Conservation (phyloP, 2,888 invertebrate genomes). For the Chrysolina americana region DNA sequence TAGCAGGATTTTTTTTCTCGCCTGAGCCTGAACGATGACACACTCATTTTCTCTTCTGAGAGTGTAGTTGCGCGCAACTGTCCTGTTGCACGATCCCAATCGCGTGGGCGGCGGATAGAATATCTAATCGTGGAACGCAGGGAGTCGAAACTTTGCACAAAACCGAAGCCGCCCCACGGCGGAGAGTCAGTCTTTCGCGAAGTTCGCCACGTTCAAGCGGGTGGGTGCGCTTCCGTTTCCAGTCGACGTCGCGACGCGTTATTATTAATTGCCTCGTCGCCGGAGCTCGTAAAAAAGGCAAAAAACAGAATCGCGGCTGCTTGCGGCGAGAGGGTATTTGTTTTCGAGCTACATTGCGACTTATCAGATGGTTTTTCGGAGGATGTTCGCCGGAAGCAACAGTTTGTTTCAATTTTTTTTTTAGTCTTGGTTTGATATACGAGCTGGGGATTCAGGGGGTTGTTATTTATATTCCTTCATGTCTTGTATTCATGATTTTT, state of each 20-base stretch:
- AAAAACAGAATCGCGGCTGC: neutral
- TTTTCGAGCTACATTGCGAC: slow-evolving; percentile 18
- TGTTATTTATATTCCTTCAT: neutral
- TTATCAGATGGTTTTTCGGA: slow-evolving; percentile 18
- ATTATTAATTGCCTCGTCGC: slow-evolving; percentile 12
- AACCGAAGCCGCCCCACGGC: neutral
- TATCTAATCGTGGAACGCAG: slow-evolving; percentile 9
- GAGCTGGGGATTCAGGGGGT: neutral
- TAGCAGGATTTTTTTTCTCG: too few species aligned
- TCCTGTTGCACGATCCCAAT: neutral
- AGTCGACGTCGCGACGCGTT: neutral
- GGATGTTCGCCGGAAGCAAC: slow-evolving; percentile 11
- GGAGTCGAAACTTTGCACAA: slow-evolving; percentile 17
- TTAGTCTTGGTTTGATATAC: neutral
- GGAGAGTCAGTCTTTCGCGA: slow-evolving; percentile 13
- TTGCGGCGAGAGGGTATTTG: slow-evolving; percentile 17
- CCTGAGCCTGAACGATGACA: too few species aligned
- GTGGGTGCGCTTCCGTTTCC: neutral
- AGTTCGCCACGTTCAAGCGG: neutral
- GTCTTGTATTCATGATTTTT: too few species aligned
- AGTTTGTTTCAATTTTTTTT: slow-evolving; percentile 15
- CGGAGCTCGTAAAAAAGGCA: neutral
- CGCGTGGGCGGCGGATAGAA: slow-evolving; percentile 24
- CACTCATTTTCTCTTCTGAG: too few species aligned
- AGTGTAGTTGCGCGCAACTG: neutral